phyloP scores from a whole-genome alignment of 1,140 invertebrate species.

The Oedothorax gibbosus region DNA sequence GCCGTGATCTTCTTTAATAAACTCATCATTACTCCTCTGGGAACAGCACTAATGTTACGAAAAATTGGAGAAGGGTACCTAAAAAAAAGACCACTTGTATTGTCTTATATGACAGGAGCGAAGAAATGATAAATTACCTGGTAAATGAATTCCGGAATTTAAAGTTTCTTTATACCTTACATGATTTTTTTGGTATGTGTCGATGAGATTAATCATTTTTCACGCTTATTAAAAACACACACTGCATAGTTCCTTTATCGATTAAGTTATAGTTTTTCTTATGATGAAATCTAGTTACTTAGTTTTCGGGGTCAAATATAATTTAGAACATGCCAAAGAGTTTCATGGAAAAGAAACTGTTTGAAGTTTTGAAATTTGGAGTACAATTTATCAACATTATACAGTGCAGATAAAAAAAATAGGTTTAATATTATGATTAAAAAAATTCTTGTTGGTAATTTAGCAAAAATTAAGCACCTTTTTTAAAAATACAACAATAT shows the following conservation, averaged over 20 bases:
- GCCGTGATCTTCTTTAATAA: constrained; percentile 52
- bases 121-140: constrained; percentile 52
- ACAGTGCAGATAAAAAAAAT: too few species aligned
- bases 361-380: too few species aligned
- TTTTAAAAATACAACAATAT: too few species aligned
- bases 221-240: constrained; percentile 35
- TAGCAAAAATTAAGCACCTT: too few species aligned
- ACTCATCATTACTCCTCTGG: constrained; percentile 49
- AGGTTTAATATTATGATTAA: too few species aligned
- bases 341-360: too few species aligned
- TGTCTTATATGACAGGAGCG: constrained; percentile 41
- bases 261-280: constrained; percentile 51
- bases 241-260: constrained; percentile 29
- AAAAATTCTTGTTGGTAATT: too few species aligned
- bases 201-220: constrained; percentile 57
- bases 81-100: constrained; percentile 37
- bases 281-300: constrained; percentile 35
- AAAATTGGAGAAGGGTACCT: constrained; percentile 31
- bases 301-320: constrained; percentile 29
- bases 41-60: constrained; percentile 54
- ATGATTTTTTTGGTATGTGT: constrained; percentile 44
- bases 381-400: too few species aligned
- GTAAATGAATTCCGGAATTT: constrained; percentile 58
- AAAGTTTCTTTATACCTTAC: constrained; percentile 57
- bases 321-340: too few species aligned